Base-by-base conservation (phyloP, 2,797 vertebrate species). In the Synanceia verrucosa region DNA sequence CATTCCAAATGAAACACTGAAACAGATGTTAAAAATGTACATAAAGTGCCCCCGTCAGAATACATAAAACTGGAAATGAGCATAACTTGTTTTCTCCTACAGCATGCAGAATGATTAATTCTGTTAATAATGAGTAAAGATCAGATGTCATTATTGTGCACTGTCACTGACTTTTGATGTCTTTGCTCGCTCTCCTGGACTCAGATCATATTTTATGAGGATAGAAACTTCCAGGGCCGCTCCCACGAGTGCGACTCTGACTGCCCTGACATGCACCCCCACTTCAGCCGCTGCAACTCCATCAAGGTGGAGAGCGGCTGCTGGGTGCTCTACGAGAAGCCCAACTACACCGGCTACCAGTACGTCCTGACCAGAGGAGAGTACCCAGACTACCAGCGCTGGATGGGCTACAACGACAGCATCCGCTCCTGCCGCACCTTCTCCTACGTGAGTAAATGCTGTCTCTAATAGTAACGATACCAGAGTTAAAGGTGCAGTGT, bases 311-410 rank as follows among this genome's bases (percentile, higher is more conserved):
- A 93, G 57, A 92, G 90, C 13, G 92, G 93, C 80, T 93, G 90
- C 87, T 94, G 91, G 91, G 90, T 94, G 33, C 77, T 94, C 57
- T 94, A 92, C 9, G 92, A 94, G 83, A 90, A 90, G 56, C 88
- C 90, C 75, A 90, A 91, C 83, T 93, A 89, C 85, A 83, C 75
- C 2, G 91, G 91, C 39, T 92, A 88, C 80, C 91, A 93, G 85
- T 94, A 93, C 14, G 89, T 94, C 34, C 84, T 94, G 81, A 93
- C 89, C 83, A 58, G 85, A 5, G 92, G 92, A 0, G 91, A 93
- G 59, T 93, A 93, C 74, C 89, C 91, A 0, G 92, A 94, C 77
- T 94, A 94, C 82, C 93, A 92, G 76, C 84, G 76, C 74, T 92
- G 92, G 92, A 92, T 92, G 92, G 92, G 92, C 64, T 93, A 88